These are phyloP conservation scores for Araneus ventricosus DNA, from an alignment of 1,140 invertebrate genomes.

Conservation along the genomic window DNA sequence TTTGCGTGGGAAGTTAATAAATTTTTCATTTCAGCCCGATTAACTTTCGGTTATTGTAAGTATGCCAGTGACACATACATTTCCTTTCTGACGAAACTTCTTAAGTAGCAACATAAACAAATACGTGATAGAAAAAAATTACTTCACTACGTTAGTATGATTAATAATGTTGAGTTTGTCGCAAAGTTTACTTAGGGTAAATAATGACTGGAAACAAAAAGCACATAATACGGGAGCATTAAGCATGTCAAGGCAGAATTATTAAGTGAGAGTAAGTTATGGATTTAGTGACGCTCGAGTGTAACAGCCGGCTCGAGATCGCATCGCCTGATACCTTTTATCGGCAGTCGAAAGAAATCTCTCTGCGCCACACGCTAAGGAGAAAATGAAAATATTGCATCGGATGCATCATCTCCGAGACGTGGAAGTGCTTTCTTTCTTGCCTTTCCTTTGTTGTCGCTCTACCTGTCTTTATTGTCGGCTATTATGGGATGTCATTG, in stretches of 20 bases:
- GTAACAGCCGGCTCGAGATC: constrained; percentile 5
- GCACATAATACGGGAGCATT: too few relatives aligned
- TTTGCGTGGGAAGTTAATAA: too few relatives aligned
- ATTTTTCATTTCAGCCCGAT: too few relatives aligned
- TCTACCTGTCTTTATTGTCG: constrained; percentile 24
- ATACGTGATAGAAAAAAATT: too few relatives aligned
- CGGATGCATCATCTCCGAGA: neutral
- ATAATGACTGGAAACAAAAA: too few relatives aligned
- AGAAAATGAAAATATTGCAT: constrained; percentile 16
- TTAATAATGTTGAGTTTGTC: too few relatives aligned
- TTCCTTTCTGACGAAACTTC: too few relatives aligned
- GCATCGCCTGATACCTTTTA: neutral
- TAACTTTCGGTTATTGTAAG: too few relatives aligned
- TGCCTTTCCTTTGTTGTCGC: neutral
- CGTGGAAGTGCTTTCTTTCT: neutral
- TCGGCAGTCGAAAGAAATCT: neutral
- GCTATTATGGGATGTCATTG: constrained; percentile 21
- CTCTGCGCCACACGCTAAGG: neutral
- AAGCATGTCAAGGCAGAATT: neutral
- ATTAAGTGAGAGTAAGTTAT: neutral
- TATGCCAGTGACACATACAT: too few relatives aligned
- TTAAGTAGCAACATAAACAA: too few relatives aligned
- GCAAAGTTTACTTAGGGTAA: too few relatives aligned
- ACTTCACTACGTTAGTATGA: too few relatives aligned
- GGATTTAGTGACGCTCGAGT: neutral